A percentile compares a stretch with the other conserved stretches of the same genome.
Conservation (phyloP, 2,888 invertebrate genomes). For the Noctua comes region DNA sequence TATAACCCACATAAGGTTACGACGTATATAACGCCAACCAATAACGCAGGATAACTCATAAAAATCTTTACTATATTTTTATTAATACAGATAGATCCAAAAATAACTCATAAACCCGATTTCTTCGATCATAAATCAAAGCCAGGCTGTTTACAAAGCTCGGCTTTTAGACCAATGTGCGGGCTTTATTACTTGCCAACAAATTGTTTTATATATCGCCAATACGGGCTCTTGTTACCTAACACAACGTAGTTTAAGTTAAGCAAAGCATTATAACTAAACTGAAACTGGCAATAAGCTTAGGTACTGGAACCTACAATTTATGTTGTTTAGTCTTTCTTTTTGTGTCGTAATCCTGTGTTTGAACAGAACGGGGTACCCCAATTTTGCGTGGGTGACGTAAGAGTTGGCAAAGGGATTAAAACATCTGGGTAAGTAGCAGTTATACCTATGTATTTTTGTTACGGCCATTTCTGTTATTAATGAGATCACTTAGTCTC, state of each 20-base stretch:
- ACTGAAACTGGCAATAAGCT: conserved; percentile 43
- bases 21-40: conserved; percentile 21
- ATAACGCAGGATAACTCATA: conserved; percentile 42
- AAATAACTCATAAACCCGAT: conserved; percentile 62
- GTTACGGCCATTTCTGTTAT: not conserved
- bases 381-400: conserved; percentile 28
- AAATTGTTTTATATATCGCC: conserved; percentile 63
- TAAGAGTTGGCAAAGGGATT: conserved; percentile 18
- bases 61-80: conserved; percentile 49
- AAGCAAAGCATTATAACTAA: conserved; percentile 55
- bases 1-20: conserved; percentile 32
- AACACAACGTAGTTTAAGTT: conserved; percentile 48
- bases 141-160: conserved; percentile 59
- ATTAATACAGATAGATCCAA: conserved; percentile 50
- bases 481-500: conserved; percentile 25
- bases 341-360: conserved; percentile 14
- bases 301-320: conserved; percentile 33
- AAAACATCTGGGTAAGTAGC: conserved; percentile 2
- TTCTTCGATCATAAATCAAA: conserved; percentile 64
- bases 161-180: conserved; percentile 61
- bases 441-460: conserved; percentile 26
- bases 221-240: conserved; percentile 49
- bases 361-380: conserved; percentile 21
- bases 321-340: conserved; percentile 40
- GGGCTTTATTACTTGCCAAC: conserved; percentile 64